Conservation (phyloP, 2,888 invertebrate species). For the Drosophila acutilabella region DNA sequence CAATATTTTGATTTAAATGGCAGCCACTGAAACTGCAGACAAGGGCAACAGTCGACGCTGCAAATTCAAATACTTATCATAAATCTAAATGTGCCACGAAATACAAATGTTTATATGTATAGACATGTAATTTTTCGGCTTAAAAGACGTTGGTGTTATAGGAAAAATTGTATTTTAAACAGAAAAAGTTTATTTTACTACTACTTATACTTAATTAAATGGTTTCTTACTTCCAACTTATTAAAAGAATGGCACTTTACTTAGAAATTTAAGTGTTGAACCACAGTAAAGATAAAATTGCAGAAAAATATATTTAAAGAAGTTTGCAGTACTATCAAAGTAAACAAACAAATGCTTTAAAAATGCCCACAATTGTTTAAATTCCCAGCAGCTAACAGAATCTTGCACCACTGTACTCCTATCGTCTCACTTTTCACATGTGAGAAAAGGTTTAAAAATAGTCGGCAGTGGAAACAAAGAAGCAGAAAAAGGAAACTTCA, state of each 20-base stretch:
- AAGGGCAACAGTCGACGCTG: conserved; percentile 56
- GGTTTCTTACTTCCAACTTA: too few species aligned
- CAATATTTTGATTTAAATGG: conserved; percentile 66
- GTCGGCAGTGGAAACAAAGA: conserved; percentile 21
- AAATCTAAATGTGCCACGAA: conserved; percentile 41
- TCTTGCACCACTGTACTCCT: conserved; percentile 32
- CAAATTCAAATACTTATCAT: conserved; percentile 32
- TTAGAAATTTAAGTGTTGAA: too few species aligned
- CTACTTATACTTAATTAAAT: too few species aligned
- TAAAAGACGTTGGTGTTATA: conserved; percentile 16
- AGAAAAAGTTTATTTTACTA: too few species aligned
- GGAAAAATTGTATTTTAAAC: not conserved
- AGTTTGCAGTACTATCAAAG: too few species aligned
- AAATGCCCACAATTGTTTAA: not conserved
- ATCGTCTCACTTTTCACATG: conserved; percentile 15
- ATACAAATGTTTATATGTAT: too few species aligned
- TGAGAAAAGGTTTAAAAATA: conserved; percentile 52
- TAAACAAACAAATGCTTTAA: too few species aligned
- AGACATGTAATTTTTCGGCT: conserved; percentile 31
- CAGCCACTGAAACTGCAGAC: conserved; percentile 63
- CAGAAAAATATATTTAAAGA: too few species aligned
- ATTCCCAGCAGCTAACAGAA: not conserved
- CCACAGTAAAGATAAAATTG: too few species aligned
- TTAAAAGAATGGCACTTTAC: too few species aligned
- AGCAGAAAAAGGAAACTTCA: conserved; percentile 62